These are phyloP conservation scores for Dastarcus helophoroides DNA, from an alignment of 2,888 invertebrate genomes.

Conservation along the genomic window DNA sequence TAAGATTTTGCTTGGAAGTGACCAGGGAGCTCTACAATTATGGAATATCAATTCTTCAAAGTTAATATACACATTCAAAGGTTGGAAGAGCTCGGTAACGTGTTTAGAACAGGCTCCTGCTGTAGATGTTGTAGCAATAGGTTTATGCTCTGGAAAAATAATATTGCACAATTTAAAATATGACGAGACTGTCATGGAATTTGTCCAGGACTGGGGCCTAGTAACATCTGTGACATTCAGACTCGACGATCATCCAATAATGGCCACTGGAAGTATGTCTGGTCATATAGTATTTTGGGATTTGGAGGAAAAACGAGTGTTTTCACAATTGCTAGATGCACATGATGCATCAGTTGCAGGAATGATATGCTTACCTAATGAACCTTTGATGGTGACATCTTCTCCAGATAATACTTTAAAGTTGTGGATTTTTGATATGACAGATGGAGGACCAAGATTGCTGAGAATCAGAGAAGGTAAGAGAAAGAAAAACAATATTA, in stretches of 20 bases:
- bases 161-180: slow-evolving; percentile 77
- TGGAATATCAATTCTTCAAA: slow-evolving; percentile 80
- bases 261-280: slow-evolving; percentile 69
- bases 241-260: slow-evolving; percentile 72
- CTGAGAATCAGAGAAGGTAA: slow-evolving; percentile 52
- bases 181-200: slow-evolving; percentile 72
- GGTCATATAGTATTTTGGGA: slow-evolving; percentile 94
- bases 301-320: slow-evolving; percentile 66
- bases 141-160: slow-evolving; percentile 70
- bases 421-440: slow-evolving; percentile 82
- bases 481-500: too few species aligned
- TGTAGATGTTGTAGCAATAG: slow-evolving; percentile 82
- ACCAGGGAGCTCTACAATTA: slow-evolving; percentile 72
- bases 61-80: slow-evolving; percentile 63
- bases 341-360: slow-evolving; percentile 70
- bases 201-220: slow-evolving; percentile 85
- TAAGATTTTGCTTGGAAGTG: slow-evolving; percentile 80
- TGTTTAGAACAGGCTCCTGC: slow-evolving; percentile 84
- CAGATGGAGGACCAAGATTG: slow-evolving; percentile 80
- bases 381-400: slow-evolving; percentile 83
- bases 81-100: slow-evolving; percentile 60
- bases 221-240: slow-evolving; percentile 78
- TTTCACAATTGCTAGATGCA: slow-evolving; percentile 69
- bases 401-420: slow-evolving; percentile 91
- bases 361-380: slow-evolving; percentile 71